Base-by-base conservation (phyloP, 2,113 vertebrate genomes). In the Meriones unguiculatus region DNA sequence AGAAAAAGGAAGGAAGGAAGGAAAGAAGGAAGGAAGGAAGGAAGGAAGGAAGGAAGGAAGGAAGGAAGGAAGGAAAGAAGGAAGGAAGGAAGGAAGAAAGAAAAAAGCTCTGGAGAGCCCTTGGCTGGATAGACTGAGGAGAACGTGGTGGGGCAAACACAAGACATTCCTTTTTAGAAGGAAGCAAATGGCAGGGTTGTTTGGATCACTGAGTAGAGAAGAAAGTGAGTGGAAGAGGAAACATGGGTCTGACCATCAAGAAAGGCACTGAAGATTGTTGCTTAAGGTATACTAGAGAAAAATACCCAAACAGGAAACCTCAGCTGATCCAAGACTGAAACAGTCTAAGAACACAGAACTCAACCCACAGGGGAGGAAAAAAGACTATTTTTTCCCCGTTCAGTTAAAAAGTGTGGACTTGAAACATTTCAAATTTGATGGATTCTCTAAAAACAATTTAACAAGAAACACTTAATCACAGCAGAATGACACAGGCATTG, bases 291-390 rank as follows among this genome's bases (percentile, higher is more conserved):
- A 24, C 38, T 62, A 28, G 52, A 62, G 41, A 35, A 46, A 30
- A 93, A 59, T n/a, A 89, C 11, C 7, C 35, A n/a, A 78, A 87
- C 35, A 87, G 72, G 81, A 95, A 90, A 52, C 22, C 28, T 90
- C 78, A 96, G 38, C 52, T 25, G 32, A 32, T 46, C 75, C 28
- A 92, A 78, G 54, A 64, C 22, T 73, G 62, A 82, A 73, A 15
- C 67, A 28, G 35, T 77, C 28, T 72, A 57, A 93, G 76, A 88
- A 87, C 87, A 81, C 24, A 59, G 57, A 93, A 78, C 46, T 75
- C 75, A 25, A 90, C 75, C 54, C 90, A 84, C 15, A 46, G 46
- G 46, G 46, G 46, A 41, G 41, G 17, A n/a, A 91, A 15, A 57
- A 62, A 54, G 17, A 54, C 35, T 32, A 89, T 1, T 64, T 76